Evolutionary conservation across 2,888 invertebrate genomes (phyloP), one percentile per base, ranked within the genome.

Genomic region (Clusia tigrina): DNA sequence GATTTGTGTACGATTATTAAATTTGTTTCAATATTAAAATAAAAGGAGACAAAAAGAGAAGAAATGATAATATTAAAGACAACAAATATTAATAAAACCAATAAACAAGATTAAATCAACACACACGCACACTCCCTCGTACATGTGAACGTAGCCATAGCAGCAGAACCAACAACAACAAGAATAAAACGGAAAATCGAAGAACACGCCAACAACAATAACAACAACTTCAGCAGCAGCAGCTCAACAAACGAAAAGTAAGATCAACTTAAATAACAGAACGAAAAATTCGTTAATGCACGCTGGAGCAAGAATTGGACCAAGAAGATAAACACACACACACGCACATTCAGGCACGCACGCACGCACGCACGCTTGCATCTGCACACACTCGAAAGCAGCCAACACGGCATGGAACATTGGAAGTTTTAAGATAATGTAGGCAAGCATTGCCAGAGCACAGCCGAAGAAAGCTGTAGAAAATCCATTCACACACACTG

Each of bases 1-100:
- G 58, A 58, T 60, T 66, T 70, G 64, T 64, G 65, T 64, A n/a
- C n/a, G n/a, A n/a, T n/a, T n/a, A 77, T 75, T 69, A 77, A 72
- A 77, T 67, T 66, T 68, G 77, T 74, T 74, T 75, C 68, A 74
- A 77, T 74, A 72, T 20, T 48, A 20, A 22, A 42, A 32, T 12
- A 32, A 6, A 32, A 6, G 12, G 6, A 32, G 6, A 32, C 32
- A 32, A 12, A 32, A 6, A 32, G 6, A 32, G n/a, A 32, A 10
- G 42, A 48, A 48, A 48, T 22, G 5, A 6, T 48, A 2, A 48
- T 20, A 48, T 22, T 18, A 53, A 59, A 37, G 24, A 53, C 60
- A 60, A 60, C 60, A 54, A 59, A 59, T 60, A 60, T 60, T 60
- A 54, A 60, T 60, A 60, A 54, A 60, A 46, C 22, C 60, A 60